Evolutionary conservation across 2,797 vertebrate species (phyloP), one percentile per base, ranked within the genome.

Genomic region (Epinephelus awoara): DNA sequence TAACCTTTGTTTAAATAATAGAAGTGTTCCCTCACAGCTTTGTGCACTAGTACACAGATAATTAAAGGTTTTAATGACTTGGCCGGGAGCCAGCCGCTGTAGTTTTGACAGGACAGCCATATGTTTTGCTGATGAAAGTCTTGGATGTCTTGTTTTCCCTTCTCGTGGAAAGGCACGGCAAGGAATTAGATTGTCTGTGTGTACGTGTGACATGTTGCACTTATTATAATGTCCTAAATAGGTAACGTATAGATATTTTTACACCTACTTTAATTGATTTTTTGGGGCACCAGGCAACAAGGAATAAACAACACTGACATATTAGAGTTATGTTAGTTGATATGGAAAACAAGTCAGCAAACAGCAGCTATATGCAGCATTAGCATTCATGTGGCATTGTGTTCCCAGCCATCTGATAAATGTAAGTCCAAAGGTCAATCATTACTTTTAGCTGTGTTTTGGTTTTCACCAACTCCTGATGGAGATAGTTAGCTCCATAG

Each of bases 31-130:
- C 44, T 64, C 4, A 3, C 52, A 61, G 40, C 29, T 55, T 71
- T 47, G 27, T 46, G 47, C 29, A 23, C 65, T 17, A 44, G 38
- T 29, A 14, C 68, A 47, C 34, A 50, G 62, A 77, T 85, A 66
- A 79, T 79, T 75, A 79, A 77, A 59, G 50, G 44, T 61, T 69
- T 75, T 71, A 80, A 84, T 66, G 63, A 77, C 63, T 72, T 85
- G 77, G 74, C 68, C n/a, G 3, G 15, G 19, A 70, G 67, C 77
- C 77, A 77, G 44, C 0, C 17, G 46, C 61, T 40, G 11, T 29
- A 56, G 27, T 51, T 79, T 69, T 55, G 58, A 40, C 21, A 49
- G 54, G 47, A 61, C 38, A 25, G 51, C 21, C 67, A 29, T 49
- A 40, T 72, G 52, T 52, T 57, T 67, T 61, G 57, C 49, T 49